Percentiles rank a stretch among this genome's conserved stretches.
These are phyloP conservation scores for Nomada flava DNA, from an alignment of 2,888 invertebrate species.

Conservation along the genomic window DNA sequence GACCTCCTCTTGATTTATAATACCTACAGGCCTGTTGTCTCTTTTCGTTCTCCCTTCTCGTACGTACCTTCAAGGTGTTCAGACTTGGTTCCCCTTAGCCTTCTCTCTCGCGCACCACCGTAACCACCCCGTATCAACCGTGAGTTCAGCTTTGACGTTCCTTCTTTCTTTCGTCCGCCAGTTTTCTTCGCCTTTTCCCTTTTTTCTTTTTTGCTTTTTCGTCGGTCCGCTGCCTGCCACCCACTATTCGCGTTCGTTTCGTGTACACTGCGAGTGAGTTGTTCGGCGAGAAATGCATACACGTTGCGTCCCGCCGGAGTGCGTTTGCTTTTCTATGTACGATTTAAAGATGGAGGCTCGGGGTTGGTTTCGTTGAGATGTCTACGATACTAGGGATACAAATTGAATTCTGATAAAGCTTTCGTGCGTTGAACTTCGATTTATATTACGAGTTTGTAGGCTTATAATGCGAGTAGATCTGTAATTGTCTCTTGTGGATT, in stretches of 20 bases:
- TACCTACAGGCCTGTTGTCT: conserved; percentile 71
- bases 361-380: too few species aligned
- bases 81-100: conserved; percentile 51
- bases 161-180: conserved; percentile 9
- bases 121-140: conserved; percentile 34
- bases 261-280: not conserved
- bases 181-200: not conserved
- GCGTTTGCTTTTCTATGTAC: too few species aligned
- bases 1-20: conserved; percentile 76
- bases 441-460: too few species aligned
- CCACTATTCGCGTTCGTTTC: conserved; percentile 10
- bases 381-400: too few species aligned
- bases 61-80: conserved; percentile 57
- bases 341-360: too few species aligned
- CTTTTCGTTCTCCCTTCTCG: conserved; percentile 51
- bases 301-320: not conserved
- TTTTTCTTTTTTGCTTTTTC: conserved; percentile 2
- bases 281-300: not conserved
- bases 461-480: too few species aligned
- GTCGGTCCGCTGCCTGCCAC: conserved; percentile 9
- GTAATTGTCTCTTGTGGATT: too few species aligned
- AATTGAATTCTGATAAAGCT: too few species aligned
- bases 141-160: conserved; percentile 35
- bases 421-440: too few species aligned
- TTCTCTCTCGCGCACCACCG: conserved; percentile 6